Evolutionary conservation across 35 echinoderm and acorn worm species (phyloP).

Genomic region (Diadema setosum): DNA sequence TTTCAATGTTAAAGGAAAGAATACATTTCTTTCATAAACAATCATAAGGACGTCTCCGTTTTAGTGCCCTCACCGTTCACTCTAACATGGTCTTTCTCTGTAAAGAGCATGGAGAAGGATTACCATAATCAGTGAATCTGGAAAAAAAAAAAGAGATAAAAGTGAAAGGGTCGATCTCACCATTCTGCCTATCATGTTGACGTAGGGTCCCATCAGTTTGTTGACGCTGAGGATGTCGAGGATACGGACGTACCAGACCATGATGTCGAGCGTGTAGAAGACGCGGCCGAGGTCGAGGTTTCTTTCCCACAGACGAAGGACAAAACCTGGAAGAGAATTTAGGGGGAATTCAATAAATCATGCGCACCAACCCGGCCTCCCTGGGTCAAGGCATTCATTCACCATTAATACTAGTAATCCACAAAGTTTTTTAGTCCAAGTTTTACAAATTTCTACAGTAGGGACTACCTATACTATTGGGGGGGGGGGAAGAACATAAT

Average conservation of each 20-base stretch:
- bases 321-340: not conserved
- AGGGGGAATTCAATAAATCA: too few relatives aligned
- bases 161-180: not conserved
- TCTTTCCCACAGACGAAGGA: not conserved
- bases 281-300: not conserved
- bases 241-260: slow-evolving; percentile 86
- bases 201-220: slow-evolving; percentile 75
- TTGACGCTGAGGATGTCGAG: slow-evolving; percentile 88
- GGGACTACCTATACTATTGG: too few relatives aligned
- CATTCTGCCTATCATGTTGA: slow-evolving; percentile 94
- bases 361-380: too few relatives aligned
- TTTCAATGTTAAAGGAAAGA: too few relatives aligned
- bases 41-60: too few relatives aligned
- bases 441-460: too few relatives aligned
- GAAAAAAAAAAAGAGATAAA: not conserved
- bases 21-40: too few relatives aligned
- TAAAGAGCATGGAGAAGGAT: not conserved
- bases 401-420: too few relatives aligned
- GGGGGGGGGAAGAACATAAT: too few relatives aligned
- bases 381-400: too few relatives aligned
- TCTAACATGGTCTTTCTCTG: not conserved
- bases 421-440: too few relatives aligned
- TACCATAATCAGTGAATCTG: not conserved
- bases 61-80: too few relatives aligned
- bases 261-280: slow-evolving; percentile 60